Evolutionary conservation across 1,140 invertebrate species (phyloP), one percentile per base, ranked within the genome.

Genomic region (Chrysoperla carnea): DNA sequence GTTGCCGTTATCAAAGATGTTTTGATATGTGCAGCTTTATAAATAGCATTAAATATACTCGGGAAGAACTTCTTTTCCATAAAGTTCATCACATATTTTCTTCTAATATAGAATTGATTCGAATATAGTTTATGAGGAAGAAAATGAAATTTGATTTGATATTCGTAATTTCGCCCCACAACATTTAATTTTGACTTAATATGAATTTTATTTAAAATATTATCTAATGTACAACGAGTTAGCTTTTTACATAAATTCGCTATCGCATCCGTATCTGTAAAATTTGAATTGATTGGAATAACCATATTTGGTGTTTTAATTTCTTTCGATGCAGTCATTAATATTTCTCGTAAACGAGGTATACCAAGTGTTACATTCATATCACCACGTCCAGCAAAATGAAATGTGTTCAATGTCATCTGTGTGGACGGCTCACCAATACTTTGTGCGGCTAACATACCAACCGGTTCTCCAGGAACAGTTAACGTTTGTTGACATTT

Each of bases 331-430:
- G 91, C 92, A 49, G 87, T 83, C 90, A 98, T 96, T 0, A 99
- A 66, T 48, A 99, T 94, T 73, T 99, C 96, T 54, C 92, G 68
- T 2, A 99, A 66, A 51, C 95, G 74, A 1, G 94, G 95, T 50
- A 98, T 97, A 73, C 89, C 94, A 1, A 99, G 68, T 0, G 96
- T 99, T 0, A 99, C 93, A 63, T 99, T 99, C 92, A 99, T 98
- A 64, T 99, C 96, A 71, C 94, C 93, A 67, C 92, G 78, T 61
- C 96, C 96, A 51, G 96, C 95, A 67, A 98, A 98, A 60, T 99
- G 96, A 64, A 99, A 99, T 29, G 96, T 99, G 55, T 99, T 99
- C 47, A 99, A 61, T 51, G 96, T 99, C 95, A 99, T 99, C 68
- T 99, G 95, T 43, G 96, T 99, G 4, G 93, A 97, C 0, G 95